phyloP scores from a whole-genome alignment of 1,140 invertebrate genomes.

The Cotesia glomerata region DNA sequence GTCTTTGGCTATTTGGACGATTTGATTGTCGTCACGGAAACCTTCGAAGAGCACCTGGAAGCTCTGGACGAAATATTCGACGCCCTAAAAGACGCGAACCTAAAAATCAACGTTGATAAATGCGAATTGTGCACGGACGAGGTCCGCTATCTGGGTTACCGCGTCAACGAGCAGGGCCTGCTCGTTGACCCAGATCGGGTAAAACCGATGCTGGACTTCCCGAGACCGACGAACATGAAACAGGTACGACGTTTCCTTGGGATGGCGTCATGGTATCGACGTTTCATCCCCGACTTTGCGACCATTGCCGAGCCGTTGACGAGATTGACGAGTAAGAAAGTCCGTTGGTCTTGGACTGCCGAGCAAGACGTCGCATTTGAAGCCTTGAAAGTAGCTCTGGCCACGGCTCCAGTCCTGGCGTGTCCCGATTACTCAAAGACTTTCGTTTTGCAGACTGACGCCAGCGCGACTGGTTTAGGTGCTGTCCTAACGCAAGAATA shows the following conservation, averaged over 20 bases:
- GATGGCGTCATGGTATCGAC: too few relatives aligned
- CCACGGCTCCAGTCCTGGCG: neutral
- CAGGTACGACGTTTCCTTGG: too few relatives aligned
- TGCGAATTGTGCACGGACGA: neutral
- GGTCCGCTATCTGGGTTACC: neutral
- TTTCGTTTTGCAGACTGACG: too few relatives aligned
- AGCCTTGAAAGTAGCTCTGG: constrained; percentile 28
- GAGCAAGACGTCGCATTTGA: constrained; percentile 18
- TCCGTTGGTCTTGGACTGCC: constrained; percentile 39
- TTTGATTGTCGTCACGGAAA: too few relatives aligned
- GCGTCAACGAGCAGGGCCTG: neutral
- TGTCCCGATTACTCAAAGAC: too few relatives aligned
- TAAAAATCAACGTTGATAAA: neutral
- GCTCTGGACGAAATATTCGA: too few relatives aligned
- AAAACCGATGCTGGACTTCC: neutral
- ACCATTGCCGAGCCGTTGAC: too few relatives aligned
- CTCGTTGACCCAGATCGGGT: neutral
- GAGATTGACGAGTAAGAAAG: constrained; percentile 43
- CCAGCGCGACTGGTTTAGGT: too few relatives aligned
- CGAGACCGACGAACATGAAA: neutral
- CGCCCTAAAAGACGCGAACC: neutral
- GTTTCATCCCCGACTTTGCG: constrained; percentile 39
- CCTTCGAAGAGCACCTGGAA: too few relatives aligned
- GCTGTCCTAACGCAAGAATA: too few relatives aligned
- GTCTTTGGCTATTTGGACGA: too few relatives aligned